phyloP scores from a whole-genome alignment of 1,140 invertebrate species.

The Elymnias hypermnestra region DNA sequence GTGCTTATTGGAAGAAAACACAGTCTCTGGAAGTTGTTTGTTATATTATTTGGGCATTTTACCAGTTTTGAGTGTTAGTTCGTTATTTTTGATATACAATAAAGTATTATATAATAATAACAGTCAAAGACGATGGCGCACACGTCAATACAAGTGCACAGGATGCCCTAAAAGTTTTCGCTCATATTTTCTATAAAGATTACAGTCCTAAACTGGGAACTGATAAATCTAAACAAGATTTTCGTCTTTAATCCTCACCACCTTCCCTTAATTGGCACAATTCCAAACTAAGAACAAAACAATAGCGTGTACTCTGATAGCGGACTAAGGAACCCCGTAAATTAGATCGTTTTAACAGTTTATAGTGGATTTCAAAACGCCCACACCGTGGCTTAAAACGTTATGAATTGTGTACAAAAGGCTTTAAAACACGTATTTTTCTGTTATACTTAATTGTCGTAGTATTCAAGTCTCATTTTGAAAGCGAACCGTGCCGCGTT shows the following conservation, averaged over 20 bases:
- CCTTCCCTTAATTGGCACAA: conserved; percentile 23
- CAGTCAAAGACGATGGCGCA: no score
- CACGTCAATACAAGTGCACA: no score
- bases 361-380: conserved; percentile 21
- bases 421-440: conserved; percentile 22
- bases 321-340: conserved; percentile 19
- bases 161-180: neutral
- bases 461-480: conserved; percentile 18
- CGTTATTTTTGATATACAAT: no score
- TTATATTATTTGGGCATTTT: no score
- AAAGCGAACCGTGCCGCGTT: conserved; percentile 9
- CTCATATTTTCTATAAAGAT: neutral
- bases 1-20: no score
- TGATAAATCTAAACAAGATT: conserved; percentile 3
- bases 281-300: conserved; percentile 23
- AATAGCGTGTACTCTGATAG: conserved; percentile 22
- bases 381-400: conserved; percentile 16
- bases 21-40: no score
- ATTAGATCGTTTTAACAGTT: conserved; percentile 24
- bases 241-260: neutral
- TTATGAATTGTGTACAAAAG: conserved; percentile 23
- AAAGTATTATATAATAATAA: no score
- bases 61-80: no score
- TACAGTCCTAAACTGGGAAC: neutral
- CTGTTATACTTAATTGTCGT: conserved; percentile 21